A percentile compares a stretch with the other conserved stretches of the same genome.
phyloP scores from a whole-genome alignment of 2,888 invertebrate species.

The Poecilobothrus nobilitatus region DNA sequence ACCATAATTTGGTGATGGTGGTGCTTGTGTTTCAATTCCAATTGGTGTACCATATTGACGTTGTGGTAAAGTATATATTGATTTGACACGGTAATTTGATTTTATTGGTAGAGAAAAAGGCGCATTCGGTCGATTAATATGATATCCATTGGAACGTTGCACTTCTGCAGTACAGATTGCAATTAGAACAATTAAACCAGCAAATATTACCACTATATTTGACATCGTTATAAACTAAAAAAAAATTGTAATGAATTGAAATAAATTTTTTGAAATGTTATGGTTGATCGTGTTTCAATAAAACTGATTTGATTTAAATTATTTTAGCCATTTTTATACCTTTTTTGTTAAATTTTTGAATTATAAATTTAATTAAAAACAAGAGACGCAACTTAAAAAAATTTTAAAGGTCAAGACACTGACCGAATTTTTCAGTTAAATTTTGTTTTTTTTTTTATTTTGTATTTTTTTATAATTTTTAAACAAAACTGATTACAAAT shows the following conservation, averaged over 20 bases:
- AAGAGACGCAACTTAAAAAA: neutral
- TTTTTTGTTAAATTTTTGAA: neutral
- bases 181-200: neutral
- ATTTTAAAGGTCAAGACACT: neutral
- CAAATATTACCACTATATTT: too few species aligned
- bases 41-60: too few species aligned
- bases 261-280: neutral
- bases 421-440: neutral
- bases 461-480: neutral
- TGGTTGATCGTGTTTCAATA: neutral
- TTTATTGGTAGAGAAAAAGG: neutral
- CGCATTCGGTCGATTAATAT: neutral
- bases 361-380: neutral
- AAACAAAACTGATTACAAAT: neutral
- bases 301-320: slow-evolving; percentile 1
- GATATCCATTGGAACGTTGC: neutral
- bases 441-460: neutral
- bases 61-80: neutral
- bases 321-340: neutral
- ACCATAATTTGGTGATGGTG: neutral
- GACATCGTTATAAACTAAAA: too few species aligned
- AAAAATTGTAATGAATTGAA: too few species aligned
- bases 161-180: neutral
- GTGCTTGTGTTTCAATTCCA: too few species aligned
- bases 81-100: neutral